phyloP scores from a whole-genome alignment of 2,888 invertebrate genomes.

The Agriopis leucophaearia region DNA sequence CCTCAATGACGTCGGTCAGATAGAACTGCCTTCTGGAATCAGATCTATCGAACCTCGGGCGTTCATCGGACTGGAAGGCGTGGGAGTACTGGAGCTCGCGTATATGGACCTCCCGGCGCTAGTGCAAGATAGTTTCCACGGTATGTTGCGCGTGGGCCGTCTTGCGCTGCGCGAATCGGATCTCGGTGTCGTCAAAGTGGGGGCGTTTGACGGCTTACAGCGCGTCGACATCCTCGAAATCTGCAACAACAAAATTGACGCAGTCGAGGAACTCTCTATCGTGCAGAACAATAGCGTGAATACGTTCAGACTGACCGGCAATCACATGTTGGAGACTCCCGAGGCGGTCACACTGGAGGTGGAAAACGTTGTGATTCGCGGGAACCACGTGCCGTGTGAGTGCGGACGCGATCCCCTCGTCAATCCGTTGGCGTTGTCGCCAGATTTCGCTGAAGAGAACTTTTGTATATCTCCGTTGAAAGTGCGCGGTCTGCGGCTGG shows the following conservation, averaged over 20 bases:
- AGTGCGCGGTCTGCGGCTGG: constrained; percentile 92
- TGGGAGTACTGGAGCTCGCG: constrained; percentile 93
- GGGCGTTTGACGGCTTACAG: constrained; percentile 92
- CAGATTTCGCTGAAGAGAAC: constrained; percentile 91
- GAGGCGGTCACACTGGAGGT: constrained; percentile 90
- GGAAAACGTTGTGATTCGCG: constrained; percentile 89
- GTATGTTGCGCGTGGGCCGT: constrained; percentile 90
- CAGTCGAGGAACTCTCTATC: constrained; percentile 91
- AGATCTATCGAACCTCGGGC: constrained; percentile 91
- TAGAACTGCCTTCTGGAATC: constrained; percentile 94
- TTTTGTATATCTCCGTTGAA: constrained; percentile 95
- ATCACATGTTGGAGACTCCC: constrained; percentile 93
- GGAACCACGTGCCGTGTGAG: constrained; percentile 95
- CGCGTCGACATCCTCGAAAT: constrained; percentile 91
- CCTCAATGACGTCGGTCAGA: constrained; percentile 92
- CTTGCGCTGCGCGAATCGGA: constrained; percentile 94
- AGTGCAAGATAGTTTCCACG: constrained; percentile 90
- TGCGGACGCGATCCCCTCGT: constrained; percentile 93
- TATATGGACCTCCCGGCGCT: constrained; percentile 93
- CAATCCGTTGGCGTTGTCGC: constrained; percentile 90
- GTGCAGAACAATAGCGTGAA: constrained; percentile 90
- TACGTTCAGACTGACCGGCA: constrained; percentile 91
- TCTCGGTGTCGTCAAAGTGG: constrained; percentile 90
- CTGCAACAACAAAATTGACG: constrained; percentile 94
- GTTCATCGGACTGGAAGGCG: constrained; percentile 92